Evolutionary conservation across 2,113 vertebrate species (phyloP), one percentile per base, ranked within the genome.

Genomic region (Leptodactylus fuscus): DNA sequence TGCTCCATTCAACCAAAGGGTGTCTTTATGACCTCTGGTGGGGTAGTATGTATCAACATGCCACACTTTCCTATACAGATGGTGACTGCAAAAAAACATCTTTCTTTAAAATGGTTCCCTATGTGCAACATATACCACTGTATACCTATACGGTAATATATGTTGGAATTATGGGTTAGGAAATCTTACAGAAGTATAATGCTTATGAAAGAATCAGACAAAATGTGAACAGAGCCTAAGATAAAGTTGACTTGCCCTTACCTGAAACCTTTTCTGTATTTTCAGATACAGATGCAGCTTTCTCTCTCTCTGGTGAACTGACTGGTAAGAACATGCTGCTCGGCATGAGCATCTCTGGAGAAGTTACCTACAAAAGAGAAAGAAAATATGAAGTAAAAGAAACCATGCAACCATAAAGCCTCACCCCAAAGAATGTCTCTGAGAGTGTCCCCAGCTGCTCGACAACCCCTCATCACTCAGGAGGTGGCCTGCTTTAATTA

Each of bases 241-340:
- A 24, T 44, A 18, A 44, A 24, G 24, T 32, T 32, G 46, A 76
- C n/a, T 8, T 9, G 67, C 48, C 95, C 97, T 95, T 88, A 98
- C 98, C 98, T 89, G 94, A 87, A 91, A 94, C 96, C 88, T 97
- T 98, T 90, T 95, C 96, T 58, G 92, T 87, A 41, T 92, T 1
- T 32, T 87, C 92, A 0, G 95, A 91, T 87, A 90, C 96, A 18
- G 89, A 86, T 70, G 89, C 91, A 81, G 91, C 91, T 65, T 93
- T 93, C 0, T 99, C 98, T 86, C 91, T 94, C 41, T 98, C 97
- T 67, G 95, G 93, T 91, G 94, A 87, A 0, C 94, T 91, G 22
- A 96, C 94, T 1, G 97, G 96, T 87, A 98, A 96, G 83, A 99
- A 99, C 97, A 98, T 97, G 89, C 95, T 98, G 89, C 95, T 97